Base-by-base conservation (phyloP, 23 tunicate species). In the Halocynthia roretzi region DNA sequence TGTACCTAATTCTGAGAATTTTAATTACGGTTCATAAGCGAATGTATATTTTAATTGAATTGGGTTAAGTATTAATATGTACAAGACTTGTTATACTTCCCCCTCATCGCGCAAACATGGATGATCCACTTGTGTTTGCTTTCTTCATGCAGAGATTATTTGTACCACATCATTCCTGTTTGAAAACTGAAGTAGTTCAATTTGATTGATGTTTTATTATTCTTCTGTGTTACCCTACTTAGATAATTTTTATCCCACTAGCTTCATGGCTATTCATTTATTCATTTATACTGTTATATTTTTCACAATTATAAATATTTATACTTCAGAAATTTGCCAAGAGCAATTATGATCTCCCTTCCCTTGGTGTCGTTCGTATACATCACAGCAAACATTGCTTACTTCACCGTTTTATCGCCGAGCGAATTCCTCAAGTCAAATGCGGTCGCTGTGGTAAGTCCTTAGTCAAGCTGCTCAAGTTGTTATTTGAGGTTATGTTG, bases 381-480 rank as follows among this genome's bases (percentile, higher is more conserved):
- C 61, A 89, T 94, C 54, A 57, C 67, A 9, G 96, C 90, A 15
- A 94, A 94, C 76, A 67, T 94, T n/a, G 99, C 99, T 55, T 94
- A 94, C 78, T 94, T 94, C 73, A 84, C 99, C 19, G 93, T 94
- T 7, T 68, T 94, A 11, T 80, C 95, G 10, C 95, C 95, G 18
- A 53, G 72, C 14, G 99, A 94, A 81, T 84, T 94, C 52, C 80
- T 96, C 50, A 67, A 63, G 8, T 84, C 99, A 49, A 84, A 94
- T 52, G 99, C 99, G 50, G 99, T 94, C 17, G 99, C 99, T 49
- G 94, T 94, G 77, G 99, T 83, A 80, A 84, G 90, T 57, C 58
- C 7, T 17, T 54, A 70, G 61, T 11, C 12, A 56, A 56, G 12
- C 12, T 56, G 10, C n/a, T 67, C 10, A 67, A 67, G 71, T 67